Evolutionary conservation across 2,113 vertebrate species (phyloP).

Genomic region (Gila orcuttii): DNA sequence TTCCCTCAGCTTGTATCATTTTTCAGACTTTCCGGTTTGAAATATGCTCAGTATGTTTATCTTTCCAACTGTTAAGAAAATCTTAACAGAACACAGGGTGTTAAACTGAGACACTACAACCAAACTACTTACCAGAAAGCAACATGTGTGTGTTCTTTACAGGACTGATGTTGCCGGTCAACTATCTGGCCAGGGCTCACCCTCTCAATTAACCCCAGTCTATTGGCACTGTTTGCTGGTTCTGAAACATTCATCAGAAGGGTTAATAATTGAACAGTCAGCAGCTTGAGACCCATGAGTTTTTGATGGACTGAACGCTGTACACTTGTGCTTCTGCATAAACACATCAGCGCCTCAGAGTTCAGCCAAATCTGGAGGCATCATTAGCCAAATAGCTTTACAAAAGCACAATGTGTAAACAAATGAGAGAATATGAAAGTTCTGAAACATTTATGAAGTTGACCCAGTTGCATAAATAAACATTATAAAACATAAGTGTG

Average conservation of each 20-base stretch:
- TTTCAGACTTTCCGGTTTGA: not conserved
- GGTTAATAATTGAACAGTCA: constrained; percentile 66
- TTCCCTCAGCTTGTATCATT: not conserved
- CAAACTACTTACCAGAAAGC: not conserved
- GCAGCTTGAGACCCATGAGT: constrained; percentile 46
- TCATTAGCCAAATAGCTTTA: constrained; percentile 10
- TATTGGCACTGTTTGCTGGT: constrained; percentile 56
- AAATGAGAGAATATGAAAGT: not conserved
- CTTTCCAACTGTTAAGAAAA: not conserved
- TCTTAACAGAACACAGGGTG: not conserved
- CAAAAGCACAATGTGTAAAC: not conserved
- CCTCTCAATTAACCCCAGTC: constrained; percentile 46
- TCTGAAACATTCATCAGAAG: constrained; percentile 64
- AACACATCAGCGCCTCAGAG: constrained; percentile 5
- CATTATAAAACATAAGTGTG: not conserved
- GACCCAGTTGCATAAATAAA: not conserved
- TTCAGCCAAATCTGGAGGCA: constrained; percentile 23
- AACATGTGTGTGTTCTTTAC: constrained; percentile 27
- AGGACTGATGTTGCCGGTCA: not conserved
- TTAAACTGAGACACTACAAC: constrained; percentile 1
- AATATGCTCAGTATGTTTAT: not conserved
- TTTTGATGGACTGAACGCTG: constrained; percentile 42
- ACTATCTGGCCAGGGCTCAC: constrained; percentile 40
- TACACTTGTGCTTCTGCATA: constrained; percentile 17
- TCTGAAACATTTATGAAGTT: constrained; percentile 12